These are phyloP conservation scores for Rhinogobius similis DNA, from an alignment of 2,113 vertebrate genomes.

Conservation along the genomic window DNA sequence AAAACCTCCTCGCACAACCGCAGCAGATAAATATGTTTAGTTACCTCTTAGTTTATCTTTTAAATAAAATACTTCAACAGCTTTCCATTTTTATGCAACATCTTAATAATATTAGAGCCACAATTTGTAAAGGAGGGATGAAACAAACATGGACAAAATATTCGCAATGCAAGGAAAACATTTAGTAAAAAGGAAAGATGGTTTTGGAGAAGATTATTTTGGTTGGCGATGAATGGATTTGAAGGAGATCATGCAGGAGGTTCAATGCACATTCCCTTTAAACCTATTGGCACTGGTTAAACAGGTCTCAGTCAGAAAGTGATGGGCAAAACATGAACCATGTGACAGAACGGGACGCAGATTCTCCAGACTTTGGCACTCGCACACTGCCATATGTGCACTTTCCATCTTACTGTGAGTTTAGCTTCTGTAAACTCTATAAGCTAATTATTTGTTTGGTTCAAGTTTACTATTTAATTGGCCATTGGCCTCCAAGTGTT, in stretches of 20 bases:
- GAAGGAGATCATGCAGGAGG: constrained; percentile 61
- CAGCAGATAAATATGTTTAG: constrained; percentile 82
- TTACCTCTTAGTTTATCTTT: constrained; percentile 84
- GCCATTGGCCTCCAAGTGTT: constrained; percentile 6
- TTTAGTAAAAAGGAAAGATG: constrained; percentile 47
- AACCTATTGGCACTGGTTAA: constrained; percentile 57
- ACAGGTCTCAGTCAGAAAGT: constrained; percentile 51
- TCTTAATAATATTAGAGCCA: constrained; percentile 73
- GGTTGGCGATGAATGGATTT: constrained; percentile 52
- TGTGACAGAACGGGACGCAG: constrained; percentile 34
- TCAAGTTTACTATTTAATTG: not conserved
- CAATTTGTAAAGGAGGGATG: constrained; percentile 79
- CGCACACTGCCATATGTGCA: constrained; percentile 30
- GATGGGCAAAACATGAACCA: constrained; percentile 41
- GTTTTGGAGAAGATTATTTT: constrained; percentile 52
- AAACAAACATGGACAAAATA: constrained; percentile 54
- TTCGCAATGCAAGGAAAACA: constrained; percentile 67
- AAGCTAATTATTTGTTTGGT: constrained; percentile 13
- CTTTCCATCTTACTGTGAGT: not conserved
- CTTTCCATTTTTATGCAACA: constrained; percentile 84
- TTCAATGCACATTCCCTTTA: constrained; percentile 64
- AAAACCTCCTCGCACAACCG: constrained; percentile 69
- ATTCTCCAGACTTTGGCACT: constrained; percentile 58
- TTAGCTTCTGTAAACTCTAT: constrained; percentile 7
- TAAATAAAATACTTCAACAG: constrained; percentile 95